Conservation (phyloP, 1,140 invertebrate species). For the Lineus longissimus region DNA sequence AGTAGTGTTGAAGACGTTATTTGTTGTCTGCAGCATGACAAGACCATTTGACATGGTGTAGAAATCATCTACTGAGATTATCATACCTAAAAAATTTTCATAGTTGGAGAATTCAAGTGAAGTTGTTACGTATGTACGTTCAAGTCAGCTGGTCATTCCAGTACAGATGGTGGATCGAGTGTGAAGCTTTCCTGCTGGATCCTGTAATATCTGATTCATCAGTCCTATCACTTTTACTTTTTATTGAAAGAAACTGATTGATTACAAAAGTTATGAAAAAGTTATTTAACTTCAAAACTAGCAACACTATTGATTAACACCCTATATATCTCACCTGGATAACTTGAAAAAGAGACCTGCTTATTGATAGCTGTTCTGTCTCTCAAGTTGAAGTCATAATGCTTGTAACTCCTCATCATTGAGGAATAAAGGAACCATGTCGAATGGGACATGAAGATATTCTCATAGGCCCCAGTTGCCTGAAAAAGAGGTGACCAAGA, state of each 20-base stretch:
- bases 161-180: too few species aligned
- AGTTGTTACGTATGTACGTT: not conserved
- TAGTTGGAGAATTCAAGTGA: not conserved
- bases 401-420: conserved; percentile 50
- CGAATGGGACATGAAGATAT: conserved; percentile 48
- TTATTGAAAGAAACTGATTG: too few species aligned
- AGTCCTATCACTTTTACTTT: too few species aligned
- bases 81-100: conserved; percentile 36
- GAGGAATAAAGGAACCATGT: conserved; percentile 49
- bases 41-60: conserved; percentile 44
- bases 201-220: too few species aligned
- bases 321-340: too few species aligned
- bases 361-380: conserved; percentile 32
- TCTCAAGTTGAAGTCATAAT: conserved; percentile 47
- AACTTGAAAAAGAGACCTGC: conserved; percentile 45
- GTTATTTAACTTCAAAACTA: too few species aligned
- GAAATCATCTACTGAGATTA: conserved; percentile 52
- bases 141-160: too few species aligned
- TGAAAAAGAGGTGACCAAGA: conserved; percentile 22
- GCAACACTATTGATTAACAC: too few species aligned
- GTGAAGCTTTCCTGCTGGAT: too few species aligned
- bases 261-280: too few species aligned
- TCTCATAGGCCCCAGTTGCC: conserved; percentile 42
- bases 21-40: conserved; percentile 51
- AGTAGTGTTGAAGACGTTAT: conserved; percentile 42